Base-by-base conservation (phyloP, 2,888 invertebrate species). In the Sthenelais limicola region DNA sequence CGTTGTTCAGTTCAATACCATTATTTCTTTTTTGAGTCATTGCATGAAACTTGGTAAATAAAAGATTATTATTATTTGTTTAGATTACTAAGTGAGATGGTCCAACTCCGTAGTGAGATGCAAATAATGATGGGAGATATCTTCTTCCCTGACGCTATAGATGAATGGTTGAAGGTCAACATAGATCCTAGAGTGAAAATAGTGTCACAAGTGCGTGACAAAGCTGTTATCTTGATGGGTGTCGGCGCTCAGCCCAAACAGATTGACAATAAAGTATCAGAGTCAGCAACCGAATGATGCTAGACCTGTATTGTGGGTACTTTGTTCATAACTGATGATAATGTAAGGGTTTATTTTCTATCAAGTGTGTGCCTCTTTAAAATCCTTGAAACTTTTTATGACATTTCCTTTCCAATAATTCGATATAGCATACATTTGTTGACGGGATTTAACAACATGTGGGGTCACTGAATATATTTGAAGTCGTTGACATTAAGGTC, bases 101-200 rank as follows among this genome's bases (percentile, higher is more conserved):
- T 71, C 32, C 54, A 75, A 35, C 74, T 77, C 0, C 48, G 52
- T 0, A 35, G 24, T 7, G 48, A 54, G 54, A 26, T 75, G 43
- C 33, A 67, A 30, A 33, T 30, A 15, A 52, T 43, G 4, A 66
- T 77, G 12, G 28, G 32, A 15, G 74, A 74, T 28, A 58, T 74
- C 15, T 74, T 77, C 66, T 77, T 52, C 38, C 32, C 67, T 12
- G 74, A 74, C 54, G 54, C 75, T 24, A 75, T 77, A 43, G 77
- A 77, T 28, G 77, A 77, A 49, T 77, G 75, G 75, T 51, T 77
- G 32, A 26, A 33, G 1, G 73, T 69, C 12, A 71, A 74, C 49
- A 47, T 76, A 7, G 33, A 54, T 15, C 66, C 71, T 28, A 68
- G 35, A 48, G 28, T 76, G 30, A 7, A 30, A n/a, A n/a, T 33